Evolutionary conservation across 2,888 invertebrate species (phyloP), one percentile per base, ranked within the genome.

Genomic region (Cancer borealis): DNA sequence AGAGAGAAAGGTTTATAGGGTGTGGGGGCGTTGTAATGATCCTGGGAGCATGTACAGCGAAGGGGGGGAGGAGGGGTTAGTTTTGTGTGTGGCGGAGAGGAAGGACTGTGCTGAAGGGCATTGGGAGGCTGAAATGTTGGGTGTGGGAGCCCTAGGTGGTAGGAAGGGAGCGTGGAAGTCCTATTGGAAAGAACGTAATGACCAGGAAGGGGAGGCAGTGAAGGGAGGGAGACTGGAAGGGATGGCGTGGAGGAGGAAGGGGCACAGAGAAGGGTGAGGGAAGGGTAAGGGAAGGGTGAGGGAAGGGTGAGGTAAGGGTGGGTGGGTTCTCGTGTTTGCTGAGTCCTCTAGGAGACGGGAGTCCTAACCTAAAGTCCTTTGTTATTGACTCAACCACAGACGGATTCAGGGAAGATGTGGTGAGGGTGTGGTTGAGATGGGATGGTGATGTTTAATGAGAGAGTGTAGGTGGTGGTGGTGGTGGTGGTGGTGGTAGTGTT

Each of bases 1-100:
- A 30, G 79, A 30, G 79, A 79, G 79, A 79, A 79, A 79, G 79
- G 79, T 79, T 79, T 79, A 79, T 79, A 79, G 79, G 79, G 79
- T 79, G 79, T 30, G 30, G 79, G 73, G 79, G 21, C 26, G 79
- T 79, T 79, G 79, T 79, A 79, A 79, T 79, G 79, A 79, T 79
- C 79, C 79, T 79, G 79, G 79, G 79, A 79, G 79, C 79, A 30
- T 79, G 79, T 79, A 12, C 79, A 10, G 12, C 26, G 14, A 79
- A 30, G 26, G 79, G 30, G 14, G 79, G 79, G 21, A 66, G 66
- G 66, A 21, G n/a, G 21, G 66, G 66, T 66, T 14, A 21, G 30
- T 79, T 79, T 26, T 79, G 79, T 79, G 79, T 79, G 79, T 79
- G 30, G 79, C 79, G 79, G 79, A 79, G 30, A 30, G 79, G 79